Percentiles rank a stretch among this genome's conserved stretches.
Conservation (phyloP, 2,113 vertebrate genomes). For the Sprattus sprattus region DNA sequence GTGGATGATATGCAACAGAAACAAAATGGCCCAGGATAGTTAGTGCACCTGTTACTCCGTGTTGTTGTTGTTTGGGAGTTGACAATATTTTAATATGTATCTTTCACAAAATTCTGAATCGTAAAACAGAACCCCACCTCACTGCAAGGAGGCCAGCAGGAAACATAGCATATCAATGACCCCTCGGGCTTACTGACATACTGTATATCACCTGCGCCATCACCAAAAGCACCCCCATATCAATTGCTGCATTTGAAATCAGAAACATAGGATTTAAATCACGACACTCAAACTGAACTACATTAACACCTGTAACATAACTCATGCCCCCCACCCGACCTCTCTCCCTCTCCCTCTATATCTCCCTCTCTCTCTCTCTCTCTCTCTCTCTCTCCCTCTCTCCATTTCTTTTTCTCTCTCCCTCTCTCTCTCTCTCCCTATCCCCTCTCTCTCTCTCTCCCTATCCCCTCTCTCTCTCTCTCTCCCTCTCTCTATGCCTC, state of each 20-base stretch:
- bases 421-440: background rate
- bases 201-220: background rate
- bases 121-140: too few relatives aligned
- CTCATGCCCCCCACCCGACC: background rate
- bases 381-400: constrained; percentile 20
- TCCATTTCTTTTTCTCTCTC: constrained; percentile 21
- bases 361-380: background rate
- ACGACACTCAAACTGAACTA: background rate
- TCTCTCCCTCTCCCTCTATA: background rate
- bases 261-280: background rate
- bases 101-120: too few relatives aligned
- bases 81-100: too few relatives aligned
- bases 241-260: background rate
- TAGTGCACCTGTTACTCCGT: too few relatives aligned
- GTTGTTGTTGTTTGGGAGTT: too few relatives aligned
- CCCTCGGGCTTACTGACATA: background rate
- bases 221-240: background rate
- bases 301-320: background rate
- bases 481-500: background rate
- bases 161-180: too few relatives aligned
- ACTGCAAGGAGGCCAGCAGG: too few relatives aligned
- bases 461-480: constrained; percentile 1
- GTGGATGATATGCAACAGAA: too few relatives aligned
- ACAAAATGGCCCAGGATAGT: too few relatives aligned
- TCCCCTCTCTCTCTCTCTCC: too few relatives aligned